phyloP scores from a whole-genome alignment of 2,888 invertebrate species.

The Scaptodrosophila latifasciaeformis region DNA sequence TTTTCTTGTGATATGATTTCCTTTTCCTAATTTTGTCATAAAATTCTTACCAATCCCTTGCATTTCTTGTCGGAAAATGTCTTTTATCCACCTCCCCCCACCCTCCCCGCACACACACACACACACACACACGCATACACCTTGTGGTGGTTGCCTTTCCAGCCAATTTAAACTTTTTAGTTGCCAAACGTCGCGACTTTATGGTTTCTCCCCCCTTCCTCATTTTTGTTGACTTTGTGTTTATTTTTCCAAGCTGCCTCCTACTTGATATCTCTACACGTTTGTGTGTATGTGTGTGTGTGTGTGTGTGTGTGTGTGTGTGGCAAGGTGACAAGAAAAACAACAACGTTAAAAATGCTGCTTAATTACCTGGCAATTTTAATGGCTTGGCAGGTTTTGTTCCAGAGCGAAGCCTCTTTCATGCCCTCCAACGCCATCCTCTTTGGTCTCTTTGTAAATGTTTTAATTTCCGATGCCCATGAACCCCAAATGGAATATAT shows the following conservation, averaged over 20 bases:
- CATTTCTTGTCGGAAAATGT: too few relatives aligned
- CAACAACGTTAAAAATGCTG: neutral
- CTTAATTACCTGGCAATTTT: conserved; percentile 14
- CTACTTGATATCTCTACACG: conserved; percentile 37
- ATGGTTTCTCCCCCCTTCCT: neutral
- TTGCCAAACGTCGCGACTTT: too few relatives aligned
- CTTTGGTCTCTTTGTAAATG: neutral
- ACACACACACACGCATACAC: too few relatives aligned
- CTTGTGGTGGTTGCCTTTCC: too few relatives aligned
- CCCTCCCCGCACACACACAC: too few relatives aligned
- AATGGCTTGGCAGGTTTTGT: neutral
- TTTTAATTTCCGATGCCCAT: too few relatives aligned
- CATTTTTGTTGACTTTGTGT: neutral
- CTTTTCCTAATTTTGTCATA: too few relatives aligned
- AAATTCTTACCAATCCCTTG: too few relatives aligned
- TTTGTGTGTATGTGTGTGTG: neutral
- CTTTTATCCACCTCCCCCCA: too few relatives aligned
- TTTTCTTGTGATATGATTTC: too few relatives aligned
- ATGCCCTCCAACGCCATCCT: neutral
- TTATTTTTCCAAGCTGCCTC: conserved; percentile 9
- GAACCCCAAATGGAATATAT: too few relatives aligned
- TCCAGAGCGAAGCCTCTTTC: neutral
- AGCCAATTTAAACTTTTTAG: neutral
- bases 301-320: neutral
- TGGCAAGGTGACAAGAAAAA: neutral